Evolutionary conservation across 2,113 vertebrate genomes (phyloP).

Genomic region (Tachycineta bicolor): DNA sequence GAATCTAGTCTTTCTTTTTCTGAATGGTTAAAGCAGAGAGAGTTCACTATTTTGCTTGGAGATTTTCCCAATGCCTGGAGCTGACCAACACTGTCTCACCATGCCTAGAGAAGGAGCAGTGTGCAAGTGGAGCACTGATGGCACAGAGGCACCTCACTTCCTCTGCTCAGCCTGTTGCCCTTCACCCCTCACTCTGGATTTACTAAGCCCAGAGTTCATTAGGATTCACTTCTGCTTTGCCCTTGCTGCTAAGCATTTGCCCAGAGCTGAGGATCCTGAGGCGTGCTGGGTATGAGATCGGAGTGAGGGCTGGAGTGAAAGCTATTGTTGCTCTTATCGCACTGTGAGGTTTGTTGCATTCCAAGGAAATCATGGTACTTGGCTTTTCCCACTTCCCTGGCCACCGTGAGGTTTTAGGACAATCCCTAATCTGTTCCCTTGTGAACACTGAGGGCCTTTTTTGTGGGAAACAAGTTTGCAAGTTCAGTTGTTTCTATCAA

Average conservation of each 20-base stretch:
- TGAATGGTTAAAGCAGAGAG: background rate
- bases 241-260: background rate
- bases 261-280: background rate
- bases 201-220: background rate
- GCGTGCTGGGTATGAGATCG: background rate
- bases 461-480: conserved; percentile 59
- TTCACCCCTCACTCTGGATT: accelerated
- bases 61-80: background rate
- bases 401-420: conserved; percentile 38
- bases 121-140: background rate
- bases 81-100: background rate
- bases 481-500: conserved; percentile 60
- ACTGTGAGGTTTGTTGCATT: conserved; percentile 43
- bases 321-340: conserved; percentile 43
- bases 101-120: background rate
- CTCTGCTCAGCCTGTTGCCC: background rate
- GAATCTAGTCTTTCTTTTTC: background rate
- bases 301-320: background rate
- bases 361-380: conserved; percentile 54
- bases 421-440: conserved; percentile 56
- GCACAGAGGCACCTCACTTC: accelerated
- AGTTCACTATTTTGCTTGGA: background rate
- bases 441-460: conserved; percentile 59
- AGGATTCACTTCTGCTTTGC: background rate
- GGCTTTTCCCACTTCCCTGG: background rate